Evolutionary conservation across 1,140 invertebrate species (phyloP), one percentile per base, ranked within the genome.

Genomic region (Drosophila oshimai): DNA sequence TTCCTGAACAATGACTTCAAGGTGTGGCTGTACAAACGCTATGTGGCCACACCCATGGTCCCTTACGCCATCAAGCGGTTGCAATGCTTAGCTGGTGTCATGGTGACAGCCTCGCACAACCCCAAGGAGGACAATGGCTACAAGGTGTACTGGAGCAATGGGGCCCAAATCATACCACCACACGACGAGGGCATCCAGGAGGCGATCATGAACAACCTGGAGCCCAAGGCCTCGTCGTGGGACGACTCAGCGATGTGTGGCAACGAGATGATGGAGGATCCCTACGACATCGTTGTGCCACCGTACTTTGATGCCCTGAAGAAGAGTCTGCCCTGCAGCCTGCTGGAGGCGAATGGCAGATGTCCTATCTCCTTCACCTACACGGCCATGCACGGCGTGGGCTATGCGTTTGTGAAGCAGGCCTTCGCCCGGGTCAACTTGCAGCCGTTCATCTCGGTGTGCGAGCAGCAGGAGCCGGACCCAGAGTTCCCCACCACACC

Each of bases 101-200:
- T 99, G 97, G 94, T 99, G 0, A 99, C 99, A 10, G 99, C 99
- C 0, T 99, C 98, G 0, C 99, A 99, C 79, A 99, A 99, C 93
- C 99, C 98, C 0, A 99, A 99, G 92, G 95, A 99, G 45, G 98
- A 99, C 90, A 99, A 99, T 92, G 99, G 99, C 3, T 99, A 99
- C 90, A 99, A 99, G 93, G 97, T 99, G 3, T 99, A 99, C 90
- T 98, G 98, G 95, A 92, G 92, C 15, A 99, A 99, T 92, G 97
- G 98, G 1, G 95, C 96, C n/a, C 98, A 99, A 94, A 99, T 99
- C 39, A 96, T 98, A 47, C 92, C 95, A 1, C 99, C 99, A 0
- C 95, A 97, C 75, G 99, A 99, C 91, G 95, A 95, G 88, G 93
- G 94, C 39, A 99, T 99, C 61, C 94, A 98, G 74, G 92, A 94